Percentiles rank a stretch among this genome's conserved stretches.
Conservation (phyloP, 2,888 invertebrate genomes). For the Pardosa pseudoannulata region DNA sequence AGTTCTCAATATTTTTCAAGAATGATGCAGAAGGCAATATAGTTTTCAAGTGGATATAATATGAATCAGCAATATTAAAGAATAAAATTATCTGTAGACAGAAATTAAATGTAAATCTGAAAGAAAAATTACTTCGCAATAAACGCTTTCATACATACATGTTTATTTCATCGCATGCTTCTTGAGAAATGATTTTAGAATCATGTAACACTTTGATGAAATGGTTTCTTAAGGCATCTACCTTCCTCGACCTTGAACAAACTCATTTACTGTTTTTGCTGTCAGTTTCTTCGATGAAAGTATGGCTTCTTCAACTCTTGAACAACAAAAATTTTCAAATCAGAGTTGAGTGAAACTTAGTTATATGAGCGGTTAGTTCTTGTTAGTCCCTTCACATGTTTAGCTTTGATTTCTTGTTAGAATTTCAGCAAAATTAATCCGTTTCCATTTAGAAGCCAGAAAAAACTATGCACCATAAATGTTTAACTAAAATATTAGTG, state of each 20-base stretch:
- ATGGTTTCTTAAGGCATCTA: background rate
- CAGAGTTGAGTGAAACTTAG: slow-evolving; percentile 19
- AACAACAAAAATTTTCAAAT: slow-evolving; percentile 43
- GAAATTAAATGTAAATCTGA: too few species aligned
- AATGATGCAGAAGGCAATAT: too few species aligned
- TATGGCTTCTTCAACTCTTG: slow-evolving; percentile 26
- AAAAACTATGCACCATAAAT: slow-evolving; percentile 28
- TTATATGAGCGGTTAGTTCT: slow-evolving; percentile 45
- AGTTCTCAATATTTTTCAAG: too few species aligned
- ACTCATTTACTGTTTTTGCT: background rate
- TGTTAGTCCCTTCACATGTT: slow-evolving; percentile 46
- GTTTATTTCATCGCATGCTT: slow-evolving; percentile 25
- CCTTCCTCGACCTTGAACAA: background rate
- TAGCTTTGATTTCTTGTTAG: slow-evolving; percentile 32
- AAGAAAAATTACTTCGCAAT: background rate
- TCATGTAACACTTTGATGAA: background rate
- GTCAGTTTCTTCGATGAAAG: too few species aligned
- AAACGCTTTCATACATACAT: slow-evolving; percentile 36
- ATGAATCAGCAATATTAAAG: too few species aligned
- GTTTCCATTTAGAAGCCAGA: slow-evolving; percentile 27
- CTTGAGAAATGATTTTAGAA: background rate
- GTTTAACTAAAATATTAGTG: slow-evolving; percentile 14
- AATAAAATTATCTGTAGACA: too few species aligned
- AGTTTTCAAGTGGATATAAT: too few species aligned
- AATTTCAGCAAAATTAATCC: slow-evolving; percentile 30